These are phyloP conservation scores for Aspidoscelis tigris DNA, from an alignment of 2,113 vertebrate species.

Conservation along the genomic window DNA sequence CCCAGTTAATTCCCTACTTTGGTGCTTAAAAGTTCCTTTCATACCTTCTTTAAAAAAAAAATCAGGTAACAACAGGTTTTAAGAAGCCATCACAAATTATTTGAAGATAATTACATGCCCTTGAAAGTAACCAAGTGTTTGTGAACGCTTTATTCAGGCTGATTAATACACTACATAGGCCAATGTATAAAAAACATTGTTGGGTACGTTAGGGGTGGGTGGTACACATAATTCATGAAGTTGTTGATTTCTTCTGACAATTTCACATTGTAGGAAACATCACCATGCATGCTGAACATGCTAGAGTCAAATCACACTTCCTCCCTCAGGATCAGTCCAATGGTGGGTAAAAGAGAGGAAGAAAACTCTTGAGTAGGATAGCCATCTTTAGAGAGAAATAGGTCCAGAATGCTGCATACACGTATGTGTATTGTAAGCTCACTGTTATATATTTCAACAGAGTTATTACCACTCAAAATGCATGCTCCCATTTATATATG, in stretches of 20 bases:
- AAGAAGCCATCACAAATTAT: slow-evolving; percentile 58
- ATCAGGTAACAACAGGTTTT: slow-evolving; percentile 15
- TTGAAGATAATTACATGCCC: slow-evolving; percentile 56
- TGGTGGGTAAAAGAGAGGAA: too few species aligned
- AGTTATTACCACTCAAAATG: too few species aligned
- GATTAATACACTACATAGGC: slow-evolving; percentile 43
- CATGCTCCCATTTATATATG: too few species aligned
- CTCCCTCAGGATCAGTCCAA: background rate
- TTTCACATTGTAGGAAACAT: slow-evolving; percentile 12
- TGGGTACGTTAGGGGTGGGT: slow-evolving; percentile 27
- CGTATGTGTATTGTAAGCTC: too few species aligned
- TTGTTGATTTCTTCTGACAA: background rate
- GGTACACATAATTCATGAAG: slow-evolving; percentile 18
- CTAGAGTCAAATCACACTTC: background rate
- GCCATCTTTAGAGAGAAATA: too few species aligned
- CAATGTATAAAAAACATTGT: slow-evolving; percentile 5
- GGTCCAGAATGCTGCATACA: too few species aligned
- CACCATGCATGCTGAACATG: background rate
- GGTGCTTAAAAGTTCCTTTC: slow-evolving; percentile 50
- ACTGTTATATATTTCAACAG: too few species aligned
- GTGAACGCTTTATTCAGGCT: slow-evolving; percentile 43
- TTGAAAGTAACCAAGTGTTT: slow-evolving; percentile 54
- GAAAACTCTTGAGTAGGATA: background rate
- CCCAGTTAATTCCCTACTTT: slow-evolving; percentile 53
- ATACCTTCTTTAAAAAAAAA: slow-evolving; percentile 48